These are phyloP conservation scores for Tyria jacobaeae DNA, from an alignment of 2,888 invertebrate species.

Conservation along the genomic window DNA sequence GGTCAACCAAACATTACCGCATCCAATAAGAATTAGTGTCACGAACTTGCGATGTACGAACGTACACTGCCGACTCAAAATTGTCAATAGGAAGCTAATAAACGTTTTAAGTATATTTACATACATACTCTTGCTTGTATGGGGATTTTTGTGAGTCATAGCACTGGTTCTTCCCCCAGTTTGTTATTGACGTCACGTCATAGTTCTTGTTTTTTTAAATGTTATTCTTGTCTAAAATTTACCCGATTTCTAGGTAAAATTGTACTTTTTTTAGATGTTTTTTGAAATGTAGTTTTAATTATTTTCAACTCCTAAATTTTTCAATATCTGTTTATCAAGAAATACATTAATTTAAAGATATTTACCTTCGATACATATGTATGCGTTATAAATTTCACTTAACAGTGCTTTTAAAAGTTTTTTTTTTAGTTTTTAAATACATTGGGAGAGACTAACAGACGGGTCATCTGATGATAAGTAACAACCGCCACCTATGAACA, in stretches of 20 bases:
- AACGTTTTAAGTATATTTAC: background rate
- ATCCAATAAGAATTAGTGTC: background rate
- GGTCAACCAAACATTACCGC: background rate
- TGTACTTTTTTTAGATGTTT: background rate
- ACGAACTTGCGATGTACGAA: background rate
- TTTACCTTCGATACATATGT: no score
- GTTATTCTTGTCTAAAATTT: conserved; percentile 40
- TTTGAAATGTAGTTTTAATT: no score
- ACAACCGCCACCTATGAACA: no score
- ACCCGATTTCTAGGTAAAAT: conserved; percentile 33
- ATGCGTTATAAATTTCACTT: no score
- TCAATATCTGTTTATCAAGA: no score
- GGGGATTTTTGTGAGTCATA: conserved; percentile 72
- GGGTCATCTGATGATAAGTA: no score
- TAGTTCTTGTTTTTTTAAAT: conserved; percentile 15
- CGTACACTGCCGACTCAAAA: background rate
- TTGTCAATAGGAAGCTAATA: background rate
- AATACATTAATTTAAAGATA: no score
- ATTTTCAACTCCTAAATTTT: background rate
- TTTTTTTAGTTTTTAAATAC: no score
- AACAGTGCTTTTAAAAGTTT: no score
- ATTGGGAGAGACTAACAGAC: no score
- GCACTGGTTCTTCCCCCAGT: conserved; percentile 65
- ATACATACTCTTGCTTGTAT: conserved; percentile 7
- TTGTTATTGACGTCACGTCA: conserved; percentile 30